A percentile compares a stretch with the other conserved stretches of the same genome.
Conservation (phyloP, 2,113 vertebrate genomes). For the Kryptolebias marmoratus region DNA sequence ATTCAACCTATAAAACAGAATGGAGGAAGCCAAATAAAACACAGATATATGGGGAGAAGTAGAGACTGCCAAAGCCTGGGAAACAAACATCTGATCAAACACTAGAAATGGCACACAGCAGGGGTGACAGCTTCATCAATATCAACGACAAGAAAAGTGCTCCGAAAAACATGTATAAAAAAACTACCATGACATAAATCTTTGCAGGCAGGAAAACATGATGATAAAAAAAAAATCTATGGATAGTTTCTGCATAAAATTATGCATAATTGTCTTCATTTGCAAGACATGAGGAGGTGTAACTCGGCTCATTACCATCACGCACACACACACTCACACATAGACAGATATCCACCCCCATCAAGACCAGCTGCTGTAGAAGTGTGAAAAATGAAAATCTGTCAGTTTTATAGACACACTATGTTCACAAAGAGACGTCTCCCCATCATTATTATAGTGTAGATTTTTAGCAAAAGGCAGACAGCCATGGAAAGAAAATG, state of each 20-base stretch:
- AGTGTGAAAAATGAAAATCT: slow-evolving; percentile 7
- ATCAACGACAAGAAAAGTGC: slow-evolving; percentile 8
- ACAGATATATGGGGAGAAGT: slow-evolving; percentile 27
- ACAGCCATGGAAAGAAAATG: slow-evolving; percentile 29
- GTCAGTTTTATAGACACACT: slow-evolving; percentile 6
- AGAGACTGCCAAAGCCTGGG: slow-evolving; percentile 28
- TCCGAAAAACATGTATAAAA: slow-evolving; percentile 15
- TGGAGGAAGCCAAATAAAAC: slow-evolving; percentile 46
- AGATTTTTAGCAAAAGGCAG: slow-evolving; percentile 19
- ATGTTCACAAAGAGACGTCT: slow-evolving; percentile 2
- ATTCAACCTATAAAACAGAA: slow-evolving; percentile 47
- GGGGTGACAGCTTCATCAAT: slow-evolving; percentile 47
- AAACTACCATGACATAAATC: slow-evolving; percentile 7
- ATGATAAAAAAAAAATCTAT: slow-evolving; percentile 21
- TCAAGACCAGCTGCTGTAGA: slow-evolving; percentile 20
- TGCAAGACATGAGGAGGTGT: slow-evolving; percentile 5
- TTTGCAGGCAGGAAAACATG: background rate
- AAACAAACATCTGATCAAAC: slow-evolving; percentile 55
- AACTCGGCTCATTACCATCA: slow-evolving; percentile 17
- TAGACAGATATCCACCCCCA: background rate
- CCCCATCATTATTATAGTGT: slow-evolving; percentile 26
- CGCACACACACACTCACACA: background rate
- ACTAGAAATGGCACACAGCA: slow-evolving; percentile 26
- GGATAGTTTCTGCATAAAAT: background rate
- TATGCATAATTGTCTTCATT: slow-evolving; percentile 18